A percentile compares a stretch with the other conserved stretches of the same genome.
phyloP scores from a whole-genome alignment of 2,113 vertebrate genomes.

The Triplophysa tibetana region DNA sequence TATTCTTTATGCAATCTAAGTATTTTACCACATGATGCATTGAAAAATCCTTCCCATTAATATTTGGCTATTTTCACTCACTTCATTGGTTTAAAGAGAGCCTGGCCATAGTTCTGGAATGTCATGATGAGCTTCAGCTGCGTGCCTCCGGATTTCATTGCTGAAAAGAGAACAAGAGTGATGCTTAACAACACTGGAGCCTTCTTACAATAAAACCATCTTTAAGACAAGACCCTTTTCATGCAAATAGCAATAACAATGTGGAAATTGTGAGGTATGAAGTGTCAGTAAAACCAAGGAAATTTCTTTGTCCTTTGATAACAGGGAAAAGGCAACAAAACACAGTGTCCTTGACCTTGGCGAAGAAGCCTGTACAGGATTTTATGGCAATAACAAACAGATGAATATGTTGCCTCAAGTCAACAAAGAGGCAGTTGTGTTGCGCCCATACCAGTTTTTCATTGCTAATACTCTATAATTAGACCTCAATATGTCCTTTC shows the following conservation, averaged over 20 bases:
- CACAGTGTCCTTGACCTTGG: neutral
- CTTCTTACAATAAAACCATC: neutral
- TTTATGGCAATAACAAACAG: conserved; percentile 23
- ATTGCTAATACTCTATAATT: too few species aligned
- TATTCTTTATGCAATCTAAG: neutral
- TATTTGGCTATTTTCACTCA: conserved; percentile 72
- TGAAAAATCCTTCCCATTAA: neutral
- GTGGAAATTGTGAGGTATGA: neutral
- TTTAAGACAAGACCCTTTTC: conserved; percentile 10
- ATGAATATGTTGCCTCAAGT: conserved; percentile 15
- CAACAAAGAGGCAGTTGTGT: neutral
- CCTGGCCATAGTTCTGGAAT: conserved; percentile 98
- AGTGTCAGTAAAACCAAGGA: neutral
- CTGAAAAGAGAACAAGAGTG: conserved; percentile 66
- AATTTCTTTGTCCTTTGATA: neutral
- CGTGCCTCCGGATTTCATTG: conserved; percentile 98
- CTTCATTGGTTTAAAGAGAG: conserved; percentile 99
- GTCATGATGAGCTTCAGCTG: conserved; percentile 99
- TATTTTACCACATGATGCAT: neutral
- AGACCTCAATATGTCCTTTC: neutral
- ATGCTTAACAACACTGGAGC: neutral
- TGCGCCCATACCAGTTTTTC: neutral
- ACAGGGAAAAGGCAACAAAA: neutral
- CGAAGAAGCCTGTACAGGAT: conserved; percentile 10
- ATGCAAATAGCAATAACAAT: conserved; percentile 1